Evolutionary conservation across 2,888 invertebrate genomes (phyloP).

Genomic region (Campaea margaritaria): DNA sequence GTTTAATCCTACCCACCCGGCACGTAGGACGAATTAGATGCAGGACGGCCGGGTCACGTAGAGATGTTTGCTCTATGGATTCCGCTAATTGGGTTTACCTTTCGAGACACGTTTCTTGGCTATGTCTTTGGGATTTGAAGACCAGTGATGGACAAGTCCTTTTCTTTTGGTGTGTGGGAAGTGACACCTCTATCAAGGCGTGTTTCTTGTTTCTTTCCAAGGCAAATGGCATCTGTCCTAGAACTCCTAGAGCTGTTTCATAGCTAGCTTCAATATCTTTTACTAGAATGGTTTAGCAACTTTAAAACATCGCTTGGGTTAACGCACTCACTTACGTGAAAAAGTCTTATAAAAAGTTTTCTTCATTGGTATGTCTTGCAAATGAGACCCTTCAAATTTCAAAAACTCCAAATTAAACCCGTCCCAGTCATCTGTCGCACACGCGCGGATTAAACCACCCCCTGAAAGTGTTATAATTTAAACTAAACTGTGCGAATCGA

Average conservation of each 20-base stretch:
- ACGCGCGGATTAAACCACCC: constrained; percentile 61
- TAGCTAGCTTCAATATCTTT: no score
- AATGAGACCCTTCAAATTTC: not conserved
- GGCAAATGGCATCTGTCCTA: no score
- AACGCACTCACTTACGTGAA: no score
- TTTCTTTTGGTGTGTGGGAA: not conserved
- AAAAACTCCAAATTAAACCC: constrained; percentile 24
- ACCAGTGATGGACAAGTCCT: not conserved
- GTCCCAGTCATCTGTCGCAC: constrained; percentile 45
- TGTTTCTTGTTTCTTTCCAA: no score
- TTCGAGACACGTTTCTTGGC: constrained; percentile 12
- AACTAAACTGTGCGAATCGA: constrained; percentile 82
- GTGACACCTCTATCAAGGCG: not conserved
- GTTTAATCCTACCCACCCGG: constrained; percentile 56
- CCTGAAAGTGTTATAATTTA: constrained; percentile 70
- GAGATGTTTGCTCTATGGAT: constrained; percentile 50
- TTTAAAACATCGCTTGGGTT: no score
- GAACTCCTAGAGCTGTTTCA: no score
- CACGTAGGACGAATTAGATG: constrained; percentile 57
- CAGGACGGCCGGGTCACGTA: constrained; percentile 50
- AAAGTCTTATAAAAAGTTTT: not conserved
- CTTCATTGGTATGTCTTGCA: not conserved
- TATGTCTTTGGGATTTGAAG: not conserved
- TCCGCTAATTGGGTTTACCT: constrained; percentile 36
- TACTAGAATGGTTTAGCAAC: no score